Evolutionary conservation across 92 coral and sea anemone genomes (phyloP).

Genomic region (Virgularia gustaviana): DNA sequence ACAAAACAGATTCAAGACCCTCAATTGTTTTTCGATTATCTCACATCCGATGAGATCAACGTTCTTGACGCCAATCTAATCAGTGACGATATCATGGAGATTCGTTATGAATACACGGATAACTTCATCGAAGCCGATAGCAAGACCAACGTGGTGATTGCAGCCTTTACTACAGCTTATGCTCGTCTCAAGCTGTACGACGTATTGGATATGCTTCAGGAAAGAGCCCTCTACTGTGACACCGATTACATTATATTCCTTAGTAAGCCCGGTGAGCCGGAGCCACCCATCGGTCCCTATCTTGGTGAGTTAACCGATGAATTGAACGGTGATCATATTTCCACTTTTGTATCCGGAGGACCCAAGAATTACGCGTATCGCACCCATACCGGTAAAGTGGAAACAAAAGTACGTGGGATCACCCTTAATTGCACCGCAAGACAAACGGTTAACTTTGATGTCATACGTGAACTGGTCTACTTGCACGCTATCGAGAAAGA

Average conservation of each 20-base stretch:
- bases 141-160: not conserved
- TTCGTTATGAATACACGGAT: not conserved
- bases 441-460: not conserved
- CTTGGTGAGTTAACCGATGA: too few relatives aligned
- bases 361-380: too few relatives aligned
- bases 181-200: not conserved
- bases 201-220: not conserved
- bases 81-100: not conserved
- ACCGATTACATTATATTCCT: not conserved
- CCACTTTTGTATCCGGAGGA: not conserved
- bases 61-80: too few relatives aligned
- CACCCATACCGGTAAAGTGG: not conserved
- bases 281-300: not conserved
- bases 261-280: not conserved
- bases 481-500: not conserved
- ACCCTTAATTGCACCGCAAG: too few relatives aligned
- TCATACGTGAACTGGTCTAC: not conserved
- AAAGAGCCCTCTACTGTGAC: not conserved
- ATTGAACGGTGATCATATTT: not conserved
- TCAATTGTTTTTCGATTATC: too few relatives aligned
- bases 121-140: not conserved
- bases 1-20: too few relatives aligned
- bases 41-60: too few relatives aligned
- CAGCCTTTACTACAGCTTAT: not conserved
- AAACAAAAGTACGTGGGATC: constrained; percentile 5